Conservation (phyloP, 64 coral and sea anemone genomes). For the Montipora sp. region DNA sequence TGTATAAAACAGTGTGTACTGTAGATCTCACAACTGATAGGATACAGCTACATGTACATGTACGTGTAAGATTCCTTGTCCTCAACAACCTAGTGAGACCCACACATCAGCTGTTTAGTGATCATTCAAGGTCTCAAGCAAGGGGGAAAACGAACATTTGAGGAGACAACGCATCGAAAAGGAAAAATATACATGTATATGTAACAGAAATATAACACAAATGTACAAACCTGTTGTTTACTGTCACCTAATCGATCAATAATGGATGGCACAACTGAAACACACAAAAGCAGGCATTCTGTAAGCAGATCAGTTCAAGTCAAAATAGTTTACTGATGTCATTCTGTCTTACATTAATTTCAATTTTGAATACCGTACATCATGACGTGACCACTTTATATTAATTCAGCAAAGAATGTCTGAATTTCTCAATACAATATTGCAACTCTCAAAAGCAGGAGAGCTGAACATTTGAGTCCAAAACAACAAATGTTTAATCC, state of each 20-base stretch:
- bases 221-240: constrained; percentile 84
- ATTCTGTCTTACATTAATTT: background rate
- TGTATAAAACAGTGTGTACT: too few relatives aligned
- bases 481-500: too few relatives aligned
- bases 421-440: background rate
- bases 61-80: too few relatives aligned
- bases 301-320: background rate
- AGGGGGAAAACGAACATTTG: too few relatives aligned
- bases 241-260: constrained; percentile 96
- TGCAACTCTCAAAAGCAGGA: too few relatives aligned
- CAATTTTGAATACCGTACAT: background rate
- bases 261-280: constrained; percentile 91
- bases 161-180: background rate
- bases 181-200: background rate
- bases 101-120: too few relatives aligned
- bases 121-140: too few relatives aligned
- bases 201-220: background rate
- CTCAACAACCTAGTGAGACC: too few relatives aligned
- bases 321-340: background rate
- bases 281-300: constrained; percentile 10
- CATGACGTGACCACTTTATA: background rate
- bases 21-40: too few relatives aligned
- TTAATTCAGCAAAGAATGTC: background rate
- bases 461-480: too few relatives aligned
- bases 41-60: too few relatives aligned